A percentile compares a stretch with the other conserved stretches of the same genome.
phyloP scores from a whole-genome alignment of 2,888 invertebrate genomes.

The Acholoe squamosa region DNA sequence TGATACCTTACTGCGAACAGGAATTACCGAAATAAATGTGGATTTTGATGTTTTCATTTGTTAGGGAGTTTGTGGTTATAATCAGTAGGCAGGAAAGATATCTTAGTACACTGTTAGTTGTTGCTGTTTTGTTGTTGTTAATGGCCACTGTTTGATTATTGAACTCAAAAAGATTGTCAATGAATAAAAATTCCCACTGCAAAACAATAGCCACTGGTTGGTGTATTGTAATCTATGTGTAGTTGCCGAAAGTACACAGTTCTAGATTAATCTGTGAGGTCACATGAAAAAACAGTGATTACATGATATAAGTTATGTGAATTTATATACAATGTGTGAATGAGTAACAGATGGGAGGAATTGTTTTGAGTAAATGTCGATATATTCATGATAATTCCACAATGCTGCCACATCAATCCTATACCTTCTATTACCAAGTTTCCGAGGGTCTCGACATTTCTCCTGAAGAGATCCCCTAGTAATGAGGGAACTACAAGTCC shows the following conservation, averaged over 20 bases:
- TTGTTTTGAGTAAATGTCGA: neutral
- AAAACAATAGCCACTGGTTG: neutral
- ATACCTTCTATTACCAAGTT: neutral
- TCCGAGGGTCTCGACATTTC: neutral
- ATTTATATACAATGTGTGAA: neutral
- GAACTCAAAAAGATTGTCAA: neutral
- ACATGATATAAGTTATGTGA: neutral
- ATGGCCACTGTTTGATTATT: neutral
- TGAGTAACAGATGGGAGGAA: neutral
- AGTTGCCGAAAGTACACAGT: neutral
- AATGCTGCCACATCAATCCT: neutral
- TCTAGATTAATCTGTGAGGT: too few species aligned
- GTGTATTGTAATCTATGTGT: neutral
- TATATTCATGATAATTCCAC: neutral
- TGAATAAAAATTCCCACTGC: neutral
- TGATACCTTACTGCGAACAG: too few species aligned
- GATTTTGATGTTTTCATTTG: too few species aligned
- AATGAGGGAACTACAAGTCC: too few species aligned
- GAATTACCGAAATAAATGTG: too few species aligned
- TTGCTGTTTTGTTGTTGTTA: neutral
- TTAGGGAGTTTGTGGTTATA: too few species aligned
- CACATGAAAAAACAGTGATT: too few species aligned
- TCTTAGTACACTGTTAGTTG: too few species aligned
- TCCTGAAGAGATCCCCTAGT: too few species aligned
- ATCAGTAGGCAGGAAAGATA: too few species aligned